Evolutionary conservation across 2,888 invertebrate genomes (phyloP), one percentile per base, ranked within the genome.

Genomic region (Sturmia bella): DNA sequence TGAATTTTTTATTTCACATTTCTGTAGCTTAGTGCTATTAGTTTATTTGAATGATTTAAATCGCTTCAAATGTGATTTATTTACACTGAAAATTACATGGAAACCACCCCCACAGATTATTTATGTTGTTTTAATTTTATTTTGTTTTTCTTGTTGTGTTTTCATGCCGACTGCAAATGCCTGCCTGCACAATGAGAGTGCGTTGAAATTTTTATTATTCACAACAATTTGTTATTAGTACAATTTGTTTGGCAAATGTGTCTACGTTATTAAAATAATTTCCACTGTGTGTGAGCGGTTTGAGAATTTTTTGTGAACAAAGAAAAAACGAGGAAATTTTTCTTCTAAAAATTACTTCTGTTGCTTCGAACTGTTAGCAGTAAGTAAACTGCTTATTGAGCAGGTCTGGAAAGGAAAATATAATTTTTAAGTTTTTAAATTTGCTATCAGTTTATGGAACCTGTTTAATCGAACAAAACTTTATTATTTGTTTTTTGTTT

Each of bases 181-280:
- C 19, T 41, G 50, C 52, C 50, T 50, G 70, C 70, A 72, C 48
- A 61, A 41, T 50, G 5, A 50, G 61, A 41, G 12, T 72, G 50
- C 27, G 52, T 19, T 61, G n/a, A 61, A 61, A 61, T 50, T 41
- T 63, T 32, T 37, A 63, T 21, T 11, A 12, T 17, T 12, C 19
- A 4, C 17, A 19, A 19, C 32, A 32, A 32, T 32, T 7, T 32
- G 1, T 32, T 27, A 27, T 27, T 27, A 4, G 27, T 32, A 32
- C 5, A 3, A 11, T 32, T 70, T 59, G 50, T 50, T 73, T 52
- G 63, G 17, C 52, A 63, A 63, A 73, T 73, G 63, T 52, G 61
- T 19, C 52, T 32, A 41, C 32, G 19, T 45, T 43, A 59, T 54
- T 54, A 37, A 11, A 32, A 32, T 32, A 32, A 32, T 32, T 32